These are phyloP conservation scores for Protomyctophum bolini DNA, from an alignment of 2,113 vertebrate species.

Conservation along the genomic window DNA sequence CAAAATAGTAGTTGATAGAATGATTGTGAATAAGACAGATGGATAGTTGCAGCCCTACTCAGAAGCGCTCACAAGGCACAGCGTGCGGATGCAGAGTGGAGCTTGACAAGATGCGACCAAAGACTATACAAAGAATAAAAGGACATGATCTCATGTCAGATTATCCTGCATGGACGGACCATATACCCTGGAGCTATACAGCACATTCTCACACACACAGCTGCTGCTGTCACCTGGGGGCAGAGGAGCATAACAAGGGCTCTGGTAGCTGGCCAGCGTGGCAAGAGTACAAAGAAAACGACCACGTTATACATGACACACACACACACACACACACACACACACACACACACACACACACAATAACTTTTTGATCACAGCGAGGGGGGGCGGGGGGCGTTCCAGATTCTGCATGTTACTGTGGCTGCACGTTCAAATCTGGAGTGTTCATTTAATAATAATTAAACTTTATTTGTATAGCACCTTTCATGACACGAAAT, in stretches of 20 bases:
- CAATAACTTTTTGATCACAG: background rate
- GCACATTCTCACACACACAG: background rate
- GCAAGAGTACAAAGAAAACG: constrained; percentile 56
- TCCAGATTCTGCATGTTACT: too few relatives aligned
- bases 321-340: constrained; percentile 12
- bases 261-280: constrained; percentile 45
- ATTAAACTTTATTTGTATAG: too few relatives aligned
- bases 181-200: constrained; percentile 17
- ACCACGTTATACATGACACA: constrained; percentile 59
- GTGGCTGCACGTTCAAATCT: too few relatives aligned
- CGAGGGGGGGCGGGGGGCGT: too few relatives aligned
- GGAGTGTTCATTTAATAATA: too few relatives aligned
- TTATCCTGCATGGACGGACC: constrained; percentile 20
- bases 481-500: too few relatives aligned
- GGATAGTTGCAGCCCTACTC: too few relatives aligned
- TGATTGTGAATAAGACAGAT: too few relatives aligned
- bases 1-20: too few relatives aligned
- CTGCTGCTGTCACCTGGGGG: constrained; percentile 50
- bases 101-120: constrained; percentile 15
- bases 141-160: constrained; percentile 42
- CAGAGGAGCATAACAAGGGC: constrained; percentile 43
- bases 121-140: constrained; percentile 25
- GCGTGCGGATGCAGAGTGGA: background rate
- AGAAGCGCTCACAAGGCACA: background rate
- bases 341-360: constrained; percentile 11